Conservation (phyloP, 2,113 vertebrate species). For the Mustela lutreola region DNA sequence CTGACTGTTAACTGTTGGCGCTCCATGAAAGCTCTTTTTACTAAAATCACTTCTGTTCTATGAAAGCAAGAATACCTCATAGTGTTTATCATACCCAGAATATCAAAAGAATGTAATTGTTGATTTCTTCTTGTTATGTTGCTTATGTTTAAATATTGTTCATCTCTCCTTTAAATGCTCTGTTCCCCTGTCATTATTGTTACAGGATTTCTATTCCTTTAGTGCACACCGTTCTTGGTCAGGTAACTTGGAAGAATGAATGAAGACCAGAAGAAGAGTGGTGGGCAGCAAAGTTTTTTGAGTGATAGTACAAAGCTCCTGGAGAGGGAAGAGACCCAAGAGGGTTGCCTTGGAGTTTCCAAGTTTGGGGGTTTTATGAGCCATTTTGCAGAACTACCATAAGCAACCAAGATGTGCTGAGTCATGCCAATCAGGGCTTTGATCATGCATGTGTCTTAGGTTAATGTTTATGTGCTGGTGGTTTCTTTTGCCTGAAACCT, state of each 20-base stretch:
- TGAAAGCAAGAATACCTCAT: neutral
- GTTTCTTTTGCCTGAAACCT: neutral
- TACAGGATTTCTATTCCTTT: neutral
- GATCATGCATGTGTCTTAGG: neutral
- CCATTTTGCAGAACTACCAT: neutral
- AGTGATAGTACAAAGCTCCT: neutral
- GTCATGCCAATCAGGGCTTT: neutral
- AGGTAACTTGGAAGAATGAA: neutral
- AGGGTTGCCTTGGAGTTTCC: neutral
- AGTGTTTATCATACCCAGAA: neutral
- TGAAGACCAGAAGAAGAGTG: neutral
- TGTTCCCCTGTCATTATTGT: neutral
- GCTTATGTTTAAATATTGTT: neutral
- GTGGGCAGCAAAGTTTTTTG: neutral
- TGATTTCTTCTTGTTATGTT: neutral
- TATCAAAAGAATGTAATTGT: neutral
- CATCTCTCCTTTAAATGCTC: neutral
- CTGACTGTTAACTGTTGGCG: neutral
- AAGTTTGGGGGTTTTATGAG: neutral
- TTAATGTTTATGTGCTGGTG: neutral
- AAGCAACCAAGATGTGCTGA: neutral
- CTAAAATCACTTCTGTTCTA: neutral
- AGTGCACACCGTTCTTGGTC: accelerated
- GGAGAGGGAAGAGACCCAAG: too few species aligned
- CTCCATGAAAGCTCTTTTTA: neutral